phyloP scores from a whole-genome alignment of 2,113 vertebrate species.

The Muscicapa adusta region DNA sequence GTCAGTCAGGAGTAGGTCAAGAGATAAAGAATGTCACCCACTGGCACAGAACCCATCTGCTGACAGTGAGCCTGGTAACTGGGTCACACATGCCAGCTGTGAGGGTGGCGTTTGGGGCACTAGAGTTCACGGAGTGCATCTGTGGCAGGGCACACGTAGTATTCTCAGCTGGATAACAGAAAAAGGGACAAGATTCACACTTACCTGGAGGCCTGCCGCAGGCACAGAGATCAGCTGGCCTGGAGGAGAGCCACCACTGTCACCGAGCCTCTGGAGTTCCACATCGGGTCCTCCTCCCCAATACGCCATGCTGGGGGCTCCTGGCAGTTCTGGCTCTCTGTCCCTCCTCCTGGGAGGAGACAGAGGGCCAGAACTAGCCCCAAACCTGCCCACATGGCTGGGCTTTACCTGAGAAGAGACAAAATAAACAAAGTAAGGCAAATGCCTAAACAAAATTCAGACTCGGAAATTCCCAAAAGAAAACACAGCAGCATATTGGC shows the following conservation, averaged over 20 bases:
- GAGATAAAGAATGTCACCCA: neutral
- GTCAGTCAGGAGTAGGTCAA: neutral
- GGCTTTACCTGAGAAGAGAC: slow-evolving; percentile 59
- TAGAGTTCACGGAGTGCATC: neutral
- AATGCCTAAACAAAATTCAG: neutral
- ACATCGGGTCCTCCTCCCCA: slow-evolving; percentile 81
- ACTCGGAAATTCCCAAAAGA: neutral
- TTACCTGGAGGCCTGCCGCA: slow-evolving; percentile 90
- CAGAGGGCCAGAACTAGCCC: slow-evolving; percentile 86
- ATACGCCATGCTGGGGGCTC: slow-evolving; percentile 81
- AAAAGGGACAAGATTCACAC: rapidly evolving
- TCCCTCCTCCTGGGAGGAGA: slow-evolving; percentile 80
- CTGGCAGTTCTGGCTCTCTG: slow-evolving; percentile 83
- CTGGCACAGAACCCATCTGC: neutral
- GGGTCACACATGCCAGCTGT: neutral
- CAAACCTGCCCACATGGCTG: slow-evolving; percentile 84
- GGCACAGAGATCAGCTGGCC: slow-evolving; percentile 91
- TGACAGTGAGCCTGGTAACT: neutral
- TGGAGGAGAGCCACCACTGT: slow-evolving; percentile 89
- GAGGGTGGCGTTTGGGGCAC: neutral
- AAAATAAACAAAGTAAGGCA: neutral
- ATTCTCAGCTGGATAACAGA: neutral
- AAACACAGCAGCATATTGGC: neutral
- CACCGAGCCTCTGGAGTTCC: slow-evolving; percentile 74
- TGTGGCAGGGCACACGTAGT: rapidly evolving